phyloP scores from a whole-genome alignment of 53 echinoderm and acorn worm genomes.

The Paelopatides confundens region DNA sequence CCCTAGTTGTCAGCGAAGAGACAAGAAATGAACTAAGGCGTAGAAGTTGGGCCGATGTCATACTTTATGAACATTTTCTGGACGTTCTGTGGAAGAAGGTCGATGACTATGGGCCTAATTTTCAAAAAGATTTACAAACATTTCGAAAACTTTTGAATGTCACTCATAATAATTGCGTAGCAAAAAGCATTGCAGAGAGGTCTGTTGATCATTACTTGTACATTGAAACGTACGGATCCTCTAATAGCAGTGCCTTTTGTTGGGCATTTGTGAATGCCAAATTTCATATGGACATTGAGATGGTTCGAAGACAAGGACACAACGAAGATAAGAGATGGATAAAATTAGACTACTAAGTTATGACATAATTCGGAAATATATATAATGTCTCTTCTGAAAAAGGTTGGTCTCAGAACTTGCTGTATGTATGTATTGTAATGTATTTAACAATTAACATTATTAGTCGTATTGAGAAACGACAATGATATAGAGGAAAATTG shows the following conservation, averaged over 20 bases:
- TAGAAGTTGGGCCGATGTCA: slow-evolving; percentile 59
- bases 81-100: slow-evolving; percentile 60
- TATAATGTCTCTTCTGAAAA: too few species aligned
- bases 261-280: slow-evolving; percentile 30
- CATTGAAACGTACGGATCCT: not conserved
- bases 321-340: not conserved
- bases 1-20: slow-evolving; percentile 6
- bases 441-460: too few species aligned
- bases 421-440: too few species aligned
- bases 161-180: slow-evolving; percentile 42
- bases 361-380: too few species aligned
- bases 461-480: too few species aligned
- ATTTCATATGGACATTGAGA: slow-evolving; percentile 39
- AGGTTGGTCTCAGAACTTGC: too few species aligned
- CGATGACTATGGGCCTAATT: slow-evolving; percentile 62
- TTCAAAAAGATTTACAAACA: slow-evolving; percentile 46
- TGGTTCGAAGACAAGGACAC: slow-evolving; percentile 16
- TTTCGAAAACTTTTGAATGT: slow-evolving; percentile 55
- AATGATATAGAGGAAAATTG: too few species aligned
- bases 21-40: slow-evolving; percentile 51
- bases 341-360: not conserved
- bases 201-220: slow-evolving; percentile 11
- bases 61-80: slow-evolving; percentile 63
- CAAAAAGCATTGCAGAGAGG: not conserved
- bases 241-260: slow-evolving; percentile 14